phyloP scores from a whole-genome alignment of 2,888 invertebrate genomes.

The Zhengitettix transpicula region DNA sequence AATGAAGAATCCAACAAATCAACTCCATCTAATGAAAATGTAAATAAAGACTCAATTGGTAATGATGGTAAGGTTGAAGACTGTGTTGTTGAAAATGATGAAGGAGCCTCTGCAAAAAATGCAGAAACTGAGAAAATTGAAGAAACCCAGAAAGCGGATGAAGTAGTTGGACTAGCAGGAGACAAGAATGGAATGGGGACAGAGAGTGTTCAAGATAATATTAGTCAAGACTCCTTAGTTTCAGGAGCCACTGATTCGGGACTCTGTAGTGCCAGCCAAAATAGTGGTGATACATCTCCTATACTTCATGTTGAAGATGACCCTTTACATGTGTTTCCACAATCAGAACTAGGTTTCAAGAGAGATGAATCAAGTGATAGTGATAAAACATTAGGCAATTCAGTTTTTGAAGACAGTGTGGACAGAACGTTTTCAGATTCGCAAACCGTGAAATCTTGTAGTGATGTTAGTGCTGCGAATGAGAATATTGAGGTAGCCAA shows the following conservation, averaged over 20 bases:
- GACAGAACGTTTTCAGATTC: constrained; percentile 1
- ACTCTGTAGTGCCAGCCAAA: constrained; percentile 14
- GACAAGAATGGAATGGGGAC: not conserved
- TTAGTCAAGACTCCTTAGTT: constrained; percentile 13
- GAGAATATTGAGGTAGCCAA: not conserved
- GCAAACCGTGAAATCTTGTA: not conserved
- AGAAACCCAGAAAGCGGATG: no score
- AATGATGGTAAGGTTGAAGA: no score
- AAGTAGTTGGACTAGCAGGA: no score
- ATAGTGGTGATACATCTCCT: constrained; percentile 10
- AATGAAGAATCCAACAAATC: no score
- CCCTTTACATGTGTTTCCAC: not conserved
- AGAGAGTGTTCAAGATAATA: constrained; percentile 9
- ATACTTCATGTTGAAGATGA: constrained; percentile 1
- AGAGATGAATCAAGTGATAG: constrained; percentile 10
- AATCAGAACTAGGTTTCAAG: not conserved
- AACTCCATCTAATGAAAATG: no score
- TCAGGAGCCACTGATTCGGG: constrained; percentile 13
- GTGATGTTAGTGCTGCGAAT: not conserved
- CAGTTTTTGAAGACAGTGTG: constrained; percentile 1
- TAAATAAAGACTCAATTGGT: no score
- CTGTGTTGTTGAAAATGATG: no score
- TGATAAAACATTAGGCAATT: constrained; percentile 9
- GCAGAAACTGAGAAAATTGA: no score
- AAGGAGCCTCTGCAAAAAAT: no score